phyloP scores from a whole-genome alignment of 2,797 vertebrate genomes.

The Coreius guichenoti region DNA sequence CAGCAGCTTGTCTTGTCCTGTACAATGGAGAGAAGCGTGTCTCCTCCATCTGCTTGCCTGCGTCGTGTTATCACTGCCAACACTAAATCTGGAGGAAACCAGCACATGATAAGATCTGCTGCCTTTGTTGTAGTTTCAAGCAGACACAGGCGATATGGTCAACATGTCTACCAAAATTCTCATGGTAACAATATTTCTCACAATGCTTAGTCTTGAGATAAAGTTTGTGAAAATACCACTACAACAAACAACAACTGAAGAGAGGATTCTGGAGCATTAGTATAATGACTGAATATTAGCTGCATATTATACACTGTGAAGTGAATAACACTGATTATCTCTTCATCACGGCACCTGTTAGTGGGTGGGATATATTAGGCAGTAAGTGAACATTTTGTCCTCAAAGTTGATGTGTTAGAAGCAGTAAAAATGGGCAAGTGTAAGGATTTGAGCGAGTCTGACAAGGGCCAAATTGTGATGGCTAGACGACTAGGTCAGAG shows the following conservation, averaged over 20 bases:
- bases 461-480: too few relatives aligned
- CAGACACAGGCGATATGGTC: constrained; percentile 24
- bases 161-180: constrained; percentile 7
- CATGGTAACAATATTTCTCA: constrained; percentile 4
- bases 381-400: too few relatives aligned
- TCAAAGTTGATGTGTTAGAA: too few relatives aligned
- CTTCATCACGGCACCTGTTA: too few relatives aligned
- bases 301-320: neutral
- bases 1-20: constrained; percentile 46
- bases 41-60: constrained; percentile 66
- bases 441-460: too few relatives aligned
- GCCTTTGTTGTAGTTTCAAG: constrained; percentile 39
- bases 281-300: neutral
- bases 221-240: neutral
- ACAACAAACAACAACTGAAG: neutral
- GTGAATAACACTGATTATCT: too few relatives aligned
- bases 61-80: constrained; percentile 59
- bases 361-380: too few relatives aligned
- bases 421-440: too few relatives aligned
- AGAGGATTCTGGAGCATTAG: constrained; percentile 6
- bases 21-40: constrained; percentile 60
- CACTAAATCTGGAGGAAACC: constrained; percentile 48
- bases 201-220: constrained; percentile 19
- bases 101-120: constrained; percentile 41
- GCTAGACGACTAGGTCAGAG: too few relatives aligned